Conservation (phyloP, 2,113 vertebrate species). For the Clarias macrocephalus region DNA sequence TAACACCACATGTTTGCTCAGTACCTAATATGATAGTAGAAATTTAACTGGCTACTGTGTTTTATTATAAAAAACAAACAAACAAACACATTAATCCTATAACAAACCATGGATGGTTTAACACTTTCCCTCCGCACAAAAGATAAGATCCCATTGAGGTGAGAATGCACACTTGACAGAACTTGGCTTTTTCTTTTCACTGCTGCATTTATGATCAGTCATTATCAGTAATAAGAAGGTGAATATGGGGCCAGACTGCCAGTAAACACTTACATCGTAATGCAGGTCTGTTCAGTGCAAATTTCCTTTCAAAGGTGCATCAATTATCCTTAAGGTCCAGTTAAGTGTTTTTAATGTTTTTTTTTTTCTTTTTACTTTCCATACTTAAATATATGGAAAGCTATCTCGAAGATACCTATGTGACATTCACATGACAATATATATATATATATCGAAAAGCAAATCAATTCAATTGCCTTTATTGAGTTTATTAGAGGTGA, state of each 20-base stretch:
- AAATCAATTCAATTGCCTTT: not conserved
- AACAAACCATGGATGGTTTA: not conserved
- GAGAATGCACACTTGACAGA: not conserved
- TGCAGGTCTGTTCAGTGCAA: not conserved
- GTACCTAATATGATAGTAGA: not conserved
- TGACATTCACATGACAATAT: not conserved
- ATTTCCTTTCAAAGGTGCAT: not conserved
- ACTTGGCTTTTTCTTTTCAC: not conserved
- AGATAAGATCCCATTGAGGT: not conserved
- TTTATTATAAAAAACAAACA: not conserved
- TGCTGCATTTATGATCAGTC: conserved; percentile 27
- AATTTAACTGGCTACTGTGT: conserved; percentile 4
- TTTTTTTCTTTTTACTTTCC: not conserved
- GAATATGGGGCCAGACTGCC: not conserved
- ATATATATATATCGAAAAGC: not conserved
- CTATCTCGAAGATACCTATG: not conserved
- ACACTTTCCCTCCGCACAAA: not conserved
- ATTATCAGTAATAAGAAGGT: not conserved
- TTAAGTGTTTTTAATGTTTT: not conserved
- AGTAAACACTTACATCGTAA: not conserved
- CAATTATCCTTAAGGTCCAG: not conserved
- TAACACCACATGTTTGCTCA: not conserved
- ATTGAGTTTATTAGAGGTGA: not conserved
- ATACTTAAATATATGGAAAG: not conserved
- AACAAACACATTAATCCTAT: not conserved